Evolutionary conservation across 2,797 vertebrate genomes (phyloP).

Genomic region (Artibeus jamaicensis): DNA sequence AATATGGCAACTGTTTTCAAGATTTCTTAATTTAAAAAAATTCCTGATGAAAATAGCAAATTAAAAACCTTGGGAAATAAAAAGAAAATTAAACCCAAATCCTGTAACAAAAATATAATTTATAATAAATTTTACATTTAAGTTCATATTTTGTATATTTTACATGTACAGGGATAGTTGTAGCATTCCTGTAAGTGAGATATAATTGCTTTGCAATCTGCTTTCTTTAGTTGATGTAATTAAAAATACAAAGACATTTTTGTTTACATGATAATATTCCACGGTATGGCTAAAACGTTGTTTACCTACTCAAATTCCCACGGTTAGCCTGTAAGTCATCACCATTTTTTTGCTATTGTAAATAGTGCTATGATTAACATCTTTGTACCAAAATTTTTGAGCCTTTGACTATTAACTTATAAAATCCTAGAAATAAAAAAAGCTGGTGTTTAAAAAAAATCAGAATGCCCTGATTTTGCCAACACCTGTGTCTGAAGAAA

Average conservation of each 20-base stretch:
- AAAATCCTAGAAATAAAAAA: neutral
- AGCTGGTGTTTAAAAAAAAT: neutral
- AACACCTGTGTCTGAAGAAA: neutral
- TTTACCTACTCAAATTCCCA: neutral
- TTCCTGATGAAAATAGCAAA: neutral
- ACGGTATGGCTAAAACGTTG: neutral
- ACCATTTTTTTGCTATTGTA: neutral
- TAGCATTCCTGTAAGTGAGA: neutral
- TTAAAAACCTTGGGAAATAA: neutral
- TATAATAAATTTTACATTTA: slow-evolving; percentile 25
- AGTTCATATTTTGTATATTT: neutral
- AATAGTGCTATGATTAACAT: slow-evolving; percentile 2
- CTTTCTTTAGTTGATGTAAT: slow-evolving; percentile 6
- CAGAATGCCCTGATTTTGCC: neutral
- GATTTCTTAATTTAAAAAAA: neutral
- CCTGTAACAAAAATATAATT: neutral
- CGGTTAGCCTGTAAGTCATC: neutral
- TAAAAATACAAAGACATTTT: neutral
- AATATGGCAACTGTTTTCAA: neutral
- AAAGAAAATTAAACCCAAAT: neutral
- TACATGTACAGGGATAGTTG: neutral
- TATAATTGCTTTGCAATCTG: neutral
- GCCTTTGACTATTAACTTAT: slow-evolving; percentile 19
- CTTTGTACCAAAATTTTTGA: neutral
- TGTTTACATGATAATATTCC: neutral